Evolutionary conservation across 2,797 vertebrate genomes (phyloP), one percentile per base, ranked within the genome.

Genomic region (Sebastiscus tertius): DNA sequence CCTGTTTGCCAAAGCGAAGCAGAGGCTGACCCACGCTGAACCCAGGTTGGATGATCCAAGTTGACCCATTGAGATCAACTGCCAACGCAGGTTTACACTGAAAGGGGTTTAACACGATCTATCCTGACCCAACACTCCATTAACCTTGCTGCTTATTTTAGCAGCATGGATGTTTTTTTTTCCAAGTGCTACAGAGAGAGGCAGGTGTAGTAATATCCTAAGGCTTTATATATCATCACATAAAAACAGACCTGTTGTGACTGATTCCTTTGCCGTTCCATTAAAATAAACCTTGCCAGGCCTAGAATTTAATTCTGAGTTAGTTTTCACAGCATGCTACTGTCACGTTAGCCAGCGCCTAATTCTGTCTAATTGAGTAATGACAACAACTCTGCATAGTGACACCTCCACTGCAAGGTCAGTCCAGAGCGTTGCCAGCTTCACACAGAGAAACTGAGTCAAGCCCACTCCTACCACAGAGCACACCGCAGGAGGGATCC

Each of bases 281-380:
- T 80, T 88, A 78, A 82, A 83, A 76, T 54, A 33, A 87, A 85
- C 80, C 62, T 68, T 60, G 74, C 85, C 85, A 75, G 79, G 64
- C 69, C 65, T 20, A 8, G 39, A 88, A 88, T 88, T 84, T 86
- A 89, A 92, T 89, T 81, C 87, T n/a, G 63, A 76, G 75, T 87
- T 73, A 83, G 84, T 87, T 88, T 84, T 85, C 93, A 72, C 95
- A 90, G 92, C 90, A 88, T 83, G 93, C 75, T 78, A 72, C 89
- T 80, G 88, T 90, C 93, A 92, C 54, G 76, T 94, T 92, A 92
- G 81, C 90, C 87, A 76, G 72, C 85, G 80, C 89, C 91, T 92
- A 91, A 93, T 93, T 95, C 89, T 88, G 83, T 94, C 93, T 93
- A 94, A 93, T 91, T 94, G 93, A 95, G 82, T 93, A 94, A 95